Percentiles rank a stretch among this genome's conserved stretches.
Evolutionary conservation across 2,888 invertebrate species (phyloP).

Genomic region (Agrotis segetum): DNA sequence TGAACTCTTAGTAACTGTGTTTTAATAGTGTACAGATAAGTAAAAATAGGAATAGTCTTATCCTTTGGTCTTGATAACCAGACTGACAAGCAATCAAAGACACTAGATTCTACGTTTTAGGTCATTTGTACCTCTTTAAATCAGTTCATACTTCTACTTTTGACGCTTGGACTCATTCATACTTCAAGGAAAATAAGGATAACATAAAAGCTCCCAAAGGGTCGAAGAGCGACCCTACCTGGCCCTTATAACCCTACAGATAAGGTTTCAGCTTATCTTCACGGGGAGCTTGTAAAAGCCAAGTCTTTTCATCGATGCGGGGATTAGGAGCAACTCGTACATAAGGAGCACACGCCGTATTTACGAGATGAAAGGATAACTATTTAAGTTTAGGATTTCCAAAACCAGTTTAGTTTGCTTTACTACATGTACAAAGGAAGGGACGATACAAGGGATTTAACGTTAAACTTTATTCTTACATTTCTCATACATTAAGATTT

Average conservation of each 20-base stretch:
- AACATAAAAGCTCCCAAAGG: conserved; percentile 62
- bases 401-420: background rate
- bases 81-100: background rate
- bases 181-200: conserved; percentile 33
- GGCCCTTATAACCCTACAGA: conserved; percentile 54
- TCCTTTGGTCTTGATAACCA: background rate
- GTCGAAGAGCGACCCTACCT: conserved; percentile 56
- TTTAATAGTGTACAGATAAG: background rate
- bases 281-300: conserved; percentile 55
- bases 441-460: background rate
- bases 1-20: background rate
- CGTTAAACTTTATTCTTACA: background rate
- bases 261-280: conserved; percentile 64
- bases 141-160: background rate
- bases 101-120: background rate
- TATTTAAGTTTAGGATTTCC: conserved; percentile 20
- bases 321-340: conserved; percentile 49
- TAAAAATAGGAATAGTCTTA: background rate
- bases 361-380: conserved; percentile 38
- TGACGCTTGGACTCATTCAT: conserved; percentile 35
- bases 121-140: background rate
- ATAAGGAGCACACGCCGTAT: conserved; percentile 35
- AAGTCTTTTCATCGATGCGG: conserved; percentile 51
- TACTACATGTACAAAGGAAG: background rate
- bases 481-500: background rate